phyloP scores from a whole-genome alignment of 2,797 vertebrate genomes.

The Stomatorhinus walkeri region DNA sequence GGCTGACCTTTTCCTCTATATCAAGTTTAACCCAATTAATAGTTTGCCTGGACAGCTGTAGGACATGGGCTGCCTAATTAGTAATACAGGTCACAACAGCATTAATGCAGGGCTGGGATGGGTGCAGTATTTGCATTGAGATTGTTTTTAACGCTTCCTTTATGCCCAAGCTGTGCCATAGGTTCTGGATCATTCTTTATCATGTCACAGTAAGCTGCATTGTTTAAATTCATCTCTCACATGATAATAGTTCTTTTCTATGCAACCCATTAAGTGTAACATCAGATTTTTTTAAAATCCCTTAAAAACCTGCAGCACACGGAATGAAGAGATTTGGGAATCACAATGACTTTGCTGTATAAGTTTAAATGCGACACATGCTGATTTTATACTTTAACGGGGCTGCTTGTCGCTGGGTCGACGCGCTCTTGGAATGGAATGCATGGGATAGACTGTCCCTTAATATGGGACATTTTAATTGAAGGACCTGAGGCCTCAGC shows the following conservation, averaged over 20 bases:
- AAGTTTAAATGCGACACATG: background rate
- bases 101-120: background rate
- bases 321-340: background rate
- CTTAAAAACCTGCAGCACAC: background rate
- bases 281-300: background rate
- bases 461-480: slow-evolving; percentile 2
- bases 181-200: background rate
- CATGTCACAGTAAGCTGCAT: background rate
- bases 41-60: background rate
- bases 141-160: background rate
- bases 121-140: background rate
- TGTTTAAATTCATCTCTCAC: background rate
- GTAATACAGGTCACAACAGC: background rate
- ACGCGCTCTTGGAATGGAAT: background rate
- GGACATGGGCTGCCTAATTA: background rate
- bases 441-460: background rate
- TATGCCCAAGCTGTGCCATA: background rate
- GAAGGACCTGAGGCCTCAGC: background rate
- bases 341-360: background rate
- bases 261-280: background rate
- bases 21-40: background rate
- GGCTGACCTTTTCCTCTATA: background rate
- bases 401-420: background rate
- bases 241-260: background rate
- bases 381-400: background rate